A percentile compares a stretch with the other conserved stretches of the same genome.
These are phyloP conservation scores for Calypte anna DNA, from an alignment of 2,113 vertebrate genomes.

Conservation along the genomic window DNA sequence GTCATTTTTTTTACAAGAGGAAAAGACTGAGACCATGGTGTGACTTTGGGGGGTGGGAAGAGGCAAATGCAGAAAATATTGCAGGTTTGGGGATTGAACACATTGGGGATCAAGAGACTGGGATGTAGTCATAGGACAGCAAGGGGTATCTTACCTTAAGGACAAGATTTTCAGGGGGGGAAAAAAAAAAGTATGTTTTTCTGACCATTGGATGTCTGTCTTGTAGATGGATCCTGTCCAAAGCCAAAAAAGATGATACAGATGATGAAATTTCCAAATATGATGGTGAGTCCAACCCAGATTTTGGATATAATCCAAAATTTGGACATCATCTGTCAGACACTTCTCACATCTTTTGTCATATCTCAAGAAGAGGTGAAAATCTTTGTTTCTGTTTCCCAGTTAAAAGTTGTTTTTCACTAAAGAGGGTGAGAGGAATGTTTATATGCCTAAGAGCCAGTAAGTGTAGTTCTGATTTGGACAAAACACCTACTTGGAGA, in stretches of 20 bases:
- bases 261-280: slow-evolving; percentile 99
- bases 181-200: not conserved
- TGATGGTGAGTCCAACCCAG: slow-evolving; percentile 82
- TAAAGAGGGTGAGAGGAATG: not conserved
- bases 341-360: not conserved
- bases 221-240: slow-evolving; percentile 92
- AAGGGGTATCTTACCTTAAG: not conserved
- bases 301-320: not conserved
- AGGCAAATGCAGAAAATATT: not conserved
- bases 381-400: not conserved
- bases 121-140: not conserved
- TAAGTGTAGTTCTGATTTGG: not conserved
- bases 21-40: not conserved
- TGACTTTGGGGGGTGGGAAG: not conserved
- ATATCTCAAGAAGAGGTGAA: not conserved
- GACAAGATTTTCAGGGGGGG: not conserved
- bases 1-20: not conserved
- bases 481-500: not conserved
- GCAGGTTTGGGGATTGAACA: not conserved
- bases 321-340: too few relatives aligned
- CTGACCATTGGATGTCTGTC: not conserved
- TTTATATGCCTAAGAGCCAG: not conserved
- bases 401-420: not conserved
- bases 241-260: slow-evolving; percentile 93
- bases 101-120: not conserved